Percentiles rank a stretch among this genome's conserved stretches.
Conservation (phyloP, 1,140 invertebrate species). For the Lerema accius region DNA sequence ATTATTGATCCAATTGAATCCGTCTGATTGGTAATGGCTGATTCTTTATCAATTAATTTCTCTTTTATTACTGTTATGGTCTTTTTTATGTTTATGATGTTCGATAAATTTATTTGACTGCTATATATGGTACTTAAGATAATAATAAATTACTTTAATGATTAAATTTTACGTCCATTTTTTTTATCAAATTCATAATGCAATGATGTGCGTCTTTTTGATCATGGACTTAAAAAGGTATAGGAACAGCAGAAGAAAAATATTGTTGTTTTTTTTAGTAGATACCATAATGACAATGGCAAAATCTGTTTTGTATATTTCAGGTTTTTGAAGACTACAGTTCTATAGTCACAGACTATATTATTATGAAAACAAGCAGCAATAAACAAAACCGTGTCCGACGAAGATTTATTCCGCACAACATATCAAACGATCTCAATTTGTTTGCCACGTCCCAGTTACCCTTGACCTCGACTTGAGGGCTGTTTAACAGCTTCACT, state of each 20-base stretch:
- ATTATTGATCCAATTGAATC: conserved; percentile 18
- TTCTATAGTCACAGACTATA: too few relatives aligned
- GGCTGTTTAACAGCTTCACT: conserved; percentile 15
- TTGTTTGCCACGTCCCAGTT: conserved; percentile 43
- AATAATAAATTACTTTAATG: too few relatives aligned
- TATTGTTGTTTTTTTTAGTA: too few relatives aligned
- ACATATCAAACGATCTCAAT: conserved; percentile 57
- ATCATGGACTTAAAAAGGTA: too few relatives aligned
- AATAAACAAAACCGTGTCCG: conserved; percentile 17
- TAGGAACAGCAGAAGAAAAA: too few relatives aligned
- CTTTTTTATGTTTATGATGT: neutral
- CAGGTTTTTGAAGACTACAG: too few relatives aligned
- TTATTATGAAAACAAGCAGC: too few relatives aligned
- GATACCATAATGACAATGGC: too few relatives aligned
- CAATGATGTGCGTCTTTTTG: too few relatives aligned
- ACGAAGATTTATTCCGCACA: conserved; percentile 47
- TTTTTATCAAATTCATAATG: too few relatives aligned
- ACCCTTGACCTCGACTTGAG: conserved; percentile 46
- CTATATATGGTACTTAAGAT: neutral
- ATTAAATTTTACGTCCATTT: too few relatives aligned
- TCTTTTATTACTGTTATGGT: neutral
- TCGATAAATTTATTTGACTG: neutral
- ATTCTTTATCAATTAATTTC: conserved; percentile 3
- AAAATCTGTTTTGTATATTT: too few relatives aligned
- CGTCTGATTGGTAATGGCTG: conserved; percentile 11